Conservation (phyloP, 2,888 invertebrate genomes). For the Caenorhabditis zanzibari region DNA sequence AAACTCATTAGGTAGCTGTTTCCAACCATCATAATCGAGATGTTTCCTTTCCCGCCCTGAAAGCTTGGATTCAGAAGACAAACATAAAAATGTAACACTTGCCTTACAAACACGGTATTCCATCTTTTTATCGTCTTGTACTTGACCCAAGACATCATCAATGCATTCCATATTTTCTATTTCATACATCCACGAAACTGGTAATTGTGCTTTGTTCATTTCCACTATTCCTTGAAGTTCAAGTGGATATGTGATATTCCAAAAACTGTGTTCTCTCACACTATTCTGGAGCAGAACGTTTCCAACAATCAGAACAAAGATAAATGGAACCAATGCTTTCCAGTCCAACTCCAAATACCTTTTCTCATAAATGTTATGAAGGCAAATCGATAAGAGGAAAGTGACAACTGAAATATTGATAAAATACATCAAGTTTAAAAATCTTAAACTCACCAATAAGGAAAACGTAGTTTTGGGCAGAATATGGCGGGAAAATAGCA, state of each 20-base stretch:
- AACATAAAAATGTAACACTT: neutral
- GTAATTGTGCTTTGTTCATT: neutral
- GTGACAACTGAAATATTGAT: slow-evolving; percentile 31
- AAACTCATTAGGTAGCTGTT: slow-evolving; percentile 46
- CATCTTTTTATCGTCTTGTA: neutral
- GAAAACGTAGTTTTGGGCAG: slow-evolving; percentile 7
- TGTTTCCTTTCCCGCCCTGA: slow-evolving; percentile 44
- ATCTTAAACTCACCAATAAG: slow-evolving; percentile 19
- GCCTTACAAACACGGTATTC: neutral
- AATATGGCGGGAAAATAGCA: slow-evolving; percentile 6
- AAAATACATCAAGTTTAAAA: neutral
- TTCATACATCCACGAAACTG: neutral
- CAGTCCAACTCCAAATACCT: slow-evolving; percentile 26
- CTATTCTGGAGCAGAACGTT: slow-evolving; percentile 44
- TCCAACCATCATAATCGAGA: slow-evolving; percentile 46
- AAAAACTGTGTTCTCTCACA: slow-evolving; percentile 35
- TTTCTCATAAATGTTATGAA: slow-evolving; percentile 47
- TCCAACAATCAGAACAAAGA: slow-evolving; percentile 8
- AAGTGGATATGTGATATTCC: slow-evolving; percentile 19
- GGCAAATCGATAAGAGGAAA: slow-evolving; percentile 11
- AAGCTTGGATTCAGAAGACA: neutral
- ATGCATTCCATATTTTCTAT: neutral
- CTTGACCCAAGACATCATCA: neutral
- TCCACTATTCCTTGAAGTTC: slow-evolving; percentile 31
- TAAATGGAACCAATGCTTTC: slow-evolving; percentile 3